Base-by-base conservation (phyloP, 1,140 invertebrate species). In the Solenopsis fugax region DNA sequence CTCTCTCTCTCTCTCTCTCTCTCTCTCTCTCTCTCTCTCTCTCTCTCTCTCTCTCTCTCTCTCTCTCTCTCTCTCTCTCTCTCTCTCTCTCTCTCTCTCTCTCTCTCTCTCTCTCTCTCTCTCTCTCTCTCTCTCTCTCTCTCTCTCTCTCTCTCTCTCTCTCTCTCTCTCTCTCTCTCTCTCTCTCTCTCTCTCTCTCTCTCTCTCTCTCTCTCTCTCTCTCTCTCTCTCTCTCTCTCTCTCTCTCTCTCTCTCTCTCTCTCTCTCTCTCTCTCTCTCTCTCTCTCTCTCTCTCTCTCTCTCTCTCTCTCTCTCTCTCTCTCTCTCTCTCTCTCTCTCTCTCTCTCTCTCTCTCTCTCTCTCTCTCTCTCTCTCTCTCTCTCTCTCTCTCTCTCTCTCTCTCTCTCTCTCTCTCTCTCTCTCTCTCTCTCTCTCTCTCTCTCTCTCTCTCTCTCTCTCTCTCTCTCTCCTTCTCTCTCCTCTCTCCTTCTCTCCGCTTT, bases 401-500 rank as follows among this genome's bases (percentile, higher is more conserved):
- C 16, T 34, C 50, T n/a, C 58, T 24, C n/a, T 58, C 34, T 29
- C 41, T 58, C 12, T 58, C 62, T 69, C n/a, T 85, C 24, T 34
- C 41, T 45, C 41, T 24, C 12, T 65, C 16, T 34, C 50, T n/a
- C 58, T 24, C n/a, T 58, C 34, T 29, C 41, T 58, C 12, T 58
- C 62, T 69, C 41, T 85, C 24, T 34, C 41, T 45, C 41, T 24
- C 12, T 65, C 16, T 34, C 50, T n/a, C 58, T 24, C n/a, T 58
- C 34, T 29, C 41, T 58, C 12, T 58, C 62, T 69, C 41, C n/a
- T n/a, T n/a, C n/a, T n/a, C n/a, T n/a, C n/a, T n/a, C n/a, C n/a
- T n/a, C n/a, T n/a, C n/a, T n/a, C n/a, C n/a, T 41, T 62, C 54
- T 62, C 29, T 81, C 77, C 24, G 50, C 13, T 34, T 81, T 65